Evolutionary conservation across 2,113 vertebrate species (phyloP).

Genomic region (Cardinalis cardinalis): DNA sequence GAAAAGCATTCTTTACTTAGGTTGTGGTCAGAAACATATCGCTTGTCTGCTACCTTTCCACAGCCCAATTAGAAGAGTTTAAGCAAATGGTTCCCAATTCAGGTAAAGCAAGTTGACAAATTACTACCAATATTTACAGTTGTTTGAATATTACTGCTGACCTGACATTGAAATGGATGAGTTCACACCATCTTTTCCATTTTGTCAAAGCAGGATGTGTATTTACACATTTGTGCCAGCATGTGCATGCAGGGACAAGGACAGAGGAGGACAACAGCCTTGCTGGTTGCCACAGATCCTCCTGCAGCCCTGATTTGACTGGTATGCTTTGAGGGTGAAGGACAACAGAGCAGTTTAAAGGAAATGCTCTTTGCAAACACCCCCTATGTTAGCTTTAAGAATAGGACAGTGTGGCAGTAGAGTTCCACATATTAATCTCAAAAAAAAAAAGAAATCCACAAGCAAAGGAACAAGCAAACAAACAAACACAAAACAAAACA

Average conservation of each 20-base stretch:
- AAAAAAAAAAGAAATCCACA: neutral
- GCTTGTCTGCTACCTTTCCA: neutral
- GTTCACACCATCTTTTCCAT: neutral
- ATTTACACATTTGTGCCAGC: rapidly evolving
- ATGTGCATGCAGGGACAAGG: neutral
- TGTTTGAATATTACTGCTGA: neutral
- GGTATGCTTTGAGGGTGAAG: neutral
- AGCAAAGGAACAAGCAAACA: neutral
- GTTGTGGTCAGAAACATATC: neutral
- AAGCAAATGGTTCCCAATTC: neutral
- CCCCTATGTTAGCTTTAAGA: rapidly evolving
- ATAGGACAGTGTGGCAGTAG: neutral
- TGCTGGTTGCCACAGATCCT: neutral
- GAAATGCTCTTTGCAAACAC: neutral
- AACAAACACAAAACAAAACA: neutral
- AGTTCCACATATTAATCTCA: neutral
- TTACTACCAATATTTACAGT: neutral
- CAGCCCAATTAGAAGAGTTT: neutral
- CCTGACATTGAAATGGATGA: neutral
- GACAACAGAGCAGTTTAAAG: neutral
- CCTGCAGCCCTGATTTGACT: neutral
- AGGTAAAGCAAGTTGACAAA: neutral
- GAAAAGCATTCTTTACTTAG: neutral
- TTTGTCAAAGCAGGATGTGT: neutral
- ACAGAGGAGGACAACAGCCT: neutral